phyloP scores from a whole-genome alignment of 2,113 vertebrate genomes.

The Lepus americanus region DNA sequence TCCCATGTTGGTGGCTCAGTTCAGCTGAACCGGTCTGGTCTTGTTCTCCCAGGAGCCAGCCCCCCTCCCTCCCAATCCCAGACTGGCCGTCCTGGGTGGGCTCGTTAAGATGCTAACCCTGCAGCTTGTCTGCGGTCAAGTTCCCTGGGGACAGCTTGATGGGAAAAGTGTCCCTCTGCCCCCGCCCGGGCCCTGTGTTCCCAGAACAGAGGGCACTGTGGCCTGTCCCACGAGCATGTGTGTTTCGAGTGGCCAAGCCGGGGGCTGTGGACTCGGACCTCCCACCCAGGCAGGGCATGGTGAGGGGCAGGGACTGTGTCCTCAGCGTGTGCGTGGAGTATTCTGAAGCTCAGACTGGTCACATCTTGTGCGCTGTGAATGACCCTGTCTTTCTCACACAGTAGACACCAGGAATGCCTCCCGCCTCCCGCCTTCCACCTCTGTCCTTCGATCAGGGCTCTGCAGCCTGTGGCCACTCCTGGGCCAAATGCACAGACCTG shows the following conservation, averaged over 20 bases:
- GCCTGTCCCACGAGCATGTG: background rate
- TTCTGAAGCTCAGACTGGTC: background rate
- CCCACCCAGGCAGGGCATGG: background rate
- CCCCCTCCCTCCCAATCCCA: too few relatives aligned
- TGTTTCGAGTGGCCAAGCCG: background rate
- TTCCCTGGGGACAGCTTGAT: background rate
- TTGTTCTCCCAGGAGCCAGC: background rate
- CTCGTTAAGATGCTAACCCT: background rate
- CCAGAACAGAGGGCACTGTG: too few relatives aligned
- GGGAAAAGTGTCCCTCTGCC: background rate
- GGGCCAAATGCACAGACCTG: background rate
- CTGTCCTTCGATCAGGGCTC: background rate
- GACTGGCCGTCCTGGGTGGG: background rate
- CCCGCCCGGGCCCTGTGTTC: background rate
- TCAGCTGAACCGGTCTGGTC: background rate
- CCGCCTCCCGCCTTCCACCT: too few relatives aligned
- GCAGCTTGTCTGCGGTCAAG: background rate
- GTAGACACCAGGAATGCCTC: too few relatives aligned
- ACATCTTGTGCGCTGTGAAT: background rate
- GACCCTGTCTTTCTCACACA: background rate
- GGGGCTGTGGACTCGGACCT: background rate
- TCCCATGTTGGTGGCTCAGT: background rate
- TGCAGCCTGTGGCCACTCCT: background rate
- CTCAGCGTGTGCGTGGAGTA: background rate
- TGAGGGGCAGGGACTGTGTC: background rate